Percentiles rank a stretch among this genome's conserved stretches.
phyloP scores from a whole-genome alignment of 2,797 vertebrate species.

The Antrozous pallidus region DNA sequence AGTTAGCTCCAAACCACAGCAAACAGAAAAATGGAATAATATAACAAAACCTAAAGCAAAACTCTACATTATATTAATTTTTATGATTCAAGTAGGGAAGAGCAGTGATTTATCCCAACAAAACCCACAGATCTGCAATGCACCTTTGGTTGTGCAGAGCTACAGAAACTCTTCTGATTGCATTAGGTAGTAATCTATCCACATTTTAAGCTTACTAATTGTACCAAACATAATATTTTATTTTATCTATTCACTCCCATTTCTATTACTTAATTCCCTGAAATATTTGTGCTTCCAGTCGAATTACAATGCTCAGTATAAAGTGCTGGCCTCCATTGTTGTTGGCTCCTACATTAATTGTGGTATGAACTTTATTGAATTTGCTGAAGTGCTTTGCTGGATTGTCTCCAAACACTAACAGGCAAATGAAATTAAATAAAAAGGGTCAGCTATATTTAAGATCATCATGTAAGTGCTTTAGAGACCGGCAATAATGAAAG shows the following conservation, averaged over 20 bases:
- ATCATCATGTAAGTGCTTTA: conserved; percentile 78
- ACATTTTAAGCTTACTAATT: not conserved
- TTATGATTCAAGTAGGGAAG: not conserved
- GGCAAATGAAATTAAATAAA: conserved; percentile 88
- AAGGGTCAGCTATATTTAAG: conserved; percentile 86
- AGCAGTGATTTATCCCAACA: not conserved
- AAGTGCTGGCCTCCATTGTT: conserved; percentile 75
- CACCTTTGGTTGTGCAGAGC: not conserved
- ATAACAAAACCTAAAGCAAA: conserved; percentile 18
- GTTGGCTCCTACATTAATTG: conserved; percentile 86
- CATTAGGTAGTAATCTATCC: not conserved
- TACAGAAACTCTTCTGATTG: not conserved
- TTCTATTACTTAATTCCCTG: conserved; percentile 63
- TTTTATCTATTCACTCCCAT: conserved; percentile 10
- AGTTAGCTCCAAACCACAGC: not conserved
- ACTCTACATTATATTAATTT: conserved; percentile 11
- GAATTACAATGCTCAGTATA: conserved; percentile 74
- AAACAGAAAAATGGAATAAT: not conserved
- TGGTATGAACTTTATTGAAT: conserved; percentile 85
- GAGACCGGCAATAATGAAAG: conserved; percentile 81
- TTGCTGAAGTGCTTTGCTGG: conserved; percentile 90
- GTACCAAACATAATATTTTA: not conserved
- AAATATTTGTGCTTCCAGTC: conserved; percentile 65
- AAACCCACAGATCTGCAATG: not conserved
- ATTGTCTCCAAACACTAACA: conserved; percentile 89